Base-by-base conservation (phyloP, 2,113 vertebrate genomes). In the Sphaerodactylus townsendi region DNA sequence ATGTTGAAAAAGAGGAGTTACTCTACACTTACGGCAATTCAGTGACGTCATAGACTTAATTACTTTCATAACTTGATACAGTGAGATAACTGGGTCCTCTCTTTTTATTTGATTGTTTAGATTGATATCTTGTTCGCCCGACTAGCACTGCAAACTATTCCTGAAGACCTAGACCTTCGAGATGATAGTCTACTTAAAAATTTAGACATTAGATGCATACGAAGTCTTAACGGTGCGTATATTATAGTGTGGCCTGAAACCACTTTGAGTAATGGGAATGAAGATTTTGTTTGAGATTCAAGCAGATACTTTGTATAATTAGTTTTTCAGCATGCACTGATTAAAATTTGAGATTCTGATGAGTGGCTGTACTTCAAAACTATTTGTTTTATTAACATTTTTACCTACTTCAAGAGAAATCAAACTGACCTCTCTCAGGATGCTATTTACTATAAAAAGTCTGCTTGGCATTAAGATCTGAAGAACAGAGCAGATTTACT, bases 81-180 rank as follows among this genome's bases (percentile, higher is more conserved):
- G 87, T 48, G 17, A 41, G 76, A 87, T 77, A 84, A 10, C 80
- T 87, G 69, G 81, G 2, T 88, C 14, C 78, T 1, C 83, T 1
- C 69, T 90, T 90, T 90, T 13, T 70, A 87, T 83, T 89, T 84
- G 35, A 90, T 89, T n/a, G n/a, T 91, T 83, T 95, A 99, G 98
- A 98, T 98, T 94, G 98, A 99, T 95, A 97, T 99, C 93, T 95
- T 98, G 86, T 98, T 98, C 96, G 98, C 97, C 91, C 94, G 96
- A 91, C 94, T 99, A 96, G 96, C 96, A 41, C 90, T 96, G 90
- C 97, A 97, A 93, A 97, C 96, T 91, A 97, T 98, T 94, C 96
- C 97, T 77, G 97, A 98, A 92, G 96, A 97, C 81, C 92, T 98
- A 94, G 96, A 98, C 73, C 96, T 98, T 79, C 94, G 97, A 90